phyloP scores from a whole-genome alignment of 2,797 vertebrate species.

The Setipinna tenuifilis region DNA sequence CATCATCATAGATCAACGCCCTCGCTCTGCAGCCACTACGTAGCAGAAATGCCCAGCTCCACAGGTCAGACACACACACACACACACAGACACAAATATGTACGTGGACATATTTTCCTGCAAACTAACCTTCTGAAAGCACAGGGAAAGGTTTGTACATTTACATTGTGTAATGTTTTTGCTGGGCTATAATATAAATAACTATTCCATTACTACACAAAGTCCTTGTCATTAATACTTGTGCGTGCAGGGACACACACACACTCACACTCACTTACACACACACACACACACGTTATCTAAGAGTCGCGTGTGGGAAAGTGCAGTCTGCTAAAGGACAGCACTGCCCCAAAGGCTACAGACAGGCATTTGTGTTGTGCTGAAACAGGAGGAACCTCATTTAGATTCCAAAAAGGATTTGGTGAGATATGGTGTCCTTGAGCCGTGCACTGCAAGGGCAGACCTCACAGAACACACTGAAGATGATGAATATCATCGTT shows the following conservation, averaged over 20 bases:
- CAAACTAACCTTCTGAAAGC: background rate
- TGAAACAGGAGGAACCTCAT: background rate
- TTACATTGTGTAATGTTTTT: background rate
- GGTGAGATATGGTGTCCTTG: background rate
- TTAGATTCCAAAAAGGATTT: background rate
- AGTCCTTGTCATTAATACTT: background rate
- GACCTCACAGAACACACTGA: background rate
- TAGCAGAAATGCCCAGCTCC: background rate
- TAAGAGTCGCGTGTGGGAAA: background rate
- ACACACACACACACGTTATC: background rate
- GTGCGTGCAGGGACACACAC: background rate
- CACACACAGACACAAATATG: background rate
- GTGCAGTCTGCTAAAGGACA: slow-evolving; percentile 17
- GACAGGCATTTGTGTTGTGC: background rate
- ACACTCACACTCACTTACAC: background rate
- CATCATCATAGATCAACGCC: background rate
- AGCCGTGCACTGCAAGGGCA: background rate
- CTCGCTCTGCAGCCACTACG: background rate
- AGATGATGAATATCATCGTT: background rate
- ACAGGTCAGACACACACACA: background rate
- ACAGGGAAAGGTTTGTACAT: background rate
- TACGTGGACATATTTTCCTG: background rate
- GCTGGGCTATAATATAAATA: background rate
- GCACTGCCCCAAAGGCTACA: background rate
- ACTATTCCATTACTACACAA: background rate